Conservation (phyloP, 1,140 invertebrate genomes). For the Epicauta chinensis region DNA sequence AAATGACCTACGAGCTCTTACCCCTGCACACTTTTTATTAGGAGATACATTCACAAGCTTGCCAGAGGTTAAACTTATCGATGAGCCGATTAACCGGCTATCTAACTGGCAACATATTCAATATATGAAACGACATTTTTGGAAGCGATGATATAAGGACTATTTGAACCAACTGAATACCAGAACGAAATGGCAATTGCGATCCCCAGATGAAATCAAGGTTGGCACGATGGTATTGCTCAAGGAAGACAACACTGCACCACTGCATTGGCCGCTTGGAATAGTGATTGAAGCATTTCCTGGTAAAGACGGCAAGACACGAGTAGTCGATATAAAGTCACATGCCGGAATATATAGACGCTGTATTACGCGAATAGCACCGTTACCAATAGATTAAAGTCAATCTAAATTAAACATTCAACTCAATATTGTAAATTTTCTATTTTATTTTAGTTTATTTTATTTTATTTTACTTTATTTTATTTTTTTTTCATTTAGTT, state of each 20-base stretch:
- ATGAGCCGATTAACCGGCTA: constrained; percentile 4
- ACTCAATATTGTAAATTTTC: no score
- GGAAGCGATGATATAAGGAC: constrained; percentile 30
- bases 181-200: constrained; percentile 32
- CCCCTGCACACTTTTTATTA: constrained; percentile 38
- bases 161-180: constrained; percentile 31
- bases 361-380: no score
- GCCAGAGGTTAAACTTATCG: constrained; percentile 31
- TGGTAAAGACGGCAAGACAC: constrained; percentile 26
- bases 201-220: constrained; percentile 8
- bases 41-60: constrained; percentile 28
- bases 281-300: constrained; percentile 24
- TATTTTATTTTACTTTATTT: no score
- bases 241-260: constrained; percentile 33
- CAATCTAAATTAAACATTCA: no score
- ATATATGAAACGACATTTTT: constrained; percentile 30
- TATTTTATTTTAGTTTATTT: no score
- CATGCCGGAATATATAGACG: no score
- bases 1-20: constrained; percentile 28
- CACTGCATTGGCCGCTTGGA: constrained; percentile 35
- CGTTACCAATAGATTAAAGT: no score
- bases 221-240: constrained; percentile 34
- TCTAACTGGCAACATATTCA: constrained; percentile 16
- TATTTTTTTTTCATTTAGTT: no score
- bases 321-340: no score